phyloP scores from a whole-genome alignment of 2,888 invertebrate genomes.

The Auanema freiburgensis region DNA sequence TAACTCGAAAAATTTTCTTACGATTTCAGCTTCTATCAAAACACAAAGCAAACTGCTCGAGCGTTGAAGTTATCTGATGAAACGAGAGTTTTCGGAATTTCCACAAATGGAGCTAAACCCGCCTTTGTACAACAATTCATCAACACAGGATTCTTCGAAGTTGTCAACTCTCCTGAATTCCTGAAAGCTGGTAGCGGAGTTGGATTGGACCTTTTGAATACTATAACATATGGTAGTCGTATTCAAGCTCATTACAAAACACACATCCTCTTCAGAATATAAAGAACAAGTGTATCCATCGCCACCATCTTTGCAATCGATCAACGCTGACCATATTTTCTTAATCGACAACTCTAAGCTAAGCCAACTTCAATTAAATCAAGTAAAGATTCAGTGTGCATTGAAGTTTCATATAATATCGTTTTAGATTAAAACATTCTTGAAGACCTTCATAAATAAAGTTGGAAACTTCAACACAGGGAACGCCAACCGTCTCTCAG shows the following conservation, averaged over 20 bases:
- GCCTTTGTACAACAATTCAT: slow-evolving; percentile 6
- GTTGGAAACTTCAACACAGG: slow-evolving; percentile 6
- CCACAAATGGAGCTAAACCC: slow-evolving; percentile 6
- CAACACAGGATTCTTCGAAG: slow-evolving; percentile 27
- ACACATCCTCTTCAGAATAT: slow-evolving; percentile 21
- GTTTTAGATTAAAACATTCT: slow-evolving; percentile 14
- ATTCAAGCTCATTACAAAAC: neutral
- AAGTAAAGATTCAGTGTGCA: neutral
- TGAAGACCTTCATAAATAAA: neutral
- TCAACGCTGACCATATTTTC: slow-evolving; percentile 17
- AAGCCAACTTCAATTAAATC: neutral
- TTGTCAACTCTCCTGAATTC: slow-evolving; percentile 12
- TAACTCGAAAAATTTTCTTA: too few species aligned
- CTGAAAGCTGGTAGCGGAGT: slow-evolving; percentile 16
- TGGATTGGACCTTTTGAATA: slow-evolving; percentile 14
- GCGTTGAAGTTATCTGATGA: neutral
- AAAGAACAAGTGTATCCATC: slow-evolving; percentile 26
- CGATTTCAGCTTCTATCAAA: too few species aligned
- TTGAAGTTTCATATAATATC: neutral
- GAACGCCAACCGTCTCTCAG: neutral
- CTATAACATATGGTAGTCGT: slow-evolving; percentile 21
- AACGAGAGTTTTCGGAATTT: slow-evolving; percentile 10
- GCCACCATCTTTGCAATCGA: neutral
- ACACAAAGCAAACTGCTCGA: too few species aligned
- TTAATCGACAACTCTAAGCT: slow-evolving; percentile 14